phyloP scores from a whole-genome alignment of 2,113 vertebrate genomes.

The Mus musculus region DNA sequence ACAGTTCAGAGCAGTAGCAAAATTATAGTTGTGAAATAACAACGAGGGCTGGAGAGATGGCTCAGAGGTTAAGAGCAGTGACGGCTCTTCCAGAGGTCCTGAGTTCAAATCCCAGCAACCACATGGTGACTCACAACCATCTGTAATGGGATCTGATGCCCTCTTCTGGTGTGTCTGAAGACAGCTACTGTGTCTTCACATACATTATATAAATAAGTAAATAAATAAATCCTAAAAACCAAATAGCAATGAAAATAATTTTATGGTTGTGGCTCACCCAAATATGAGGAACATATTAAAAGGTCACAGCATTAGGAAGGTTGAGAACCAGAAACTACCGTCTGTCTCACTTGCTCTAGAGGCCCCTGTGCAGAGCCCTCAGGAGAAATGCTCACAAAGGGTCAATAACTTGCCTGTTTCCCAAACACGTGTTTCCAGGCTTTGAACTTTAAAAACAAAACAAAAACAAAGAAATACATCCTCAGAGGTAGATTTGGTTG shows the following conservation, averaged over 20 bases:
- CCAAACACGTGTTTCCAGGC: background rate
- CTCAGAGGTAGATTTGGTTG: background rate
- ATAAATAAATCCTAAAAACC: too few relatives aligned
- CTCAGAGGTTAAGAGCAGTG: too few relatives aligned
- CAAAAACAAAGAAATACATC: background rate
- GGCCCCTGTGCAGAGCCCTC: background rate
- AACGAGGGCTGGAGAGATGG: too few relatives aligned
- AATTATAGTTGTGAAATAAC: background rate
- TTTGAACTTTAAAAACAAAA: background rate
- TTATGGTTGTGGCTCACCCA: background rate
- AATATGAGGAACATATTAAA: background rate
- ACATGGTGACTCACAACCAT: too few relatives aligned
- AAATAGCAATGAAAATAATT: background rate
- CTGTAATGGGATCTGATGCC: too few relatives aligned
- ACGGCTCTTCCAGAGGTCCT: too few relatives aligned
- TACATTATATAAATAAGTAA: too few relatives aligned
- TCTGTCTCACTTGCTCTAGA: background rate
- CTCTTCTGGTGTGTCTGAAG: too few relatives aligned
- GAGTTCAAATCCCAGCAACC: too few relatives aligned
- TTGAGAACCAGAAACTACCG: background rate
- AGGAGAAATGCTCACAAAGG: background rate
- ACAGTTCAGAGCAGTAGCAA: background rate
- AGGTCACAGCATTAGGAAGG: background rate
- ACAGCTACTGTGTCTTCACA: too few relatives aligned
- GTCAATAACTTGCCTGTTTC: background rate